Base-by-base conservation (phyloP, 2,113 vertebrate species). In the Tetrax tetrax region DNA sequence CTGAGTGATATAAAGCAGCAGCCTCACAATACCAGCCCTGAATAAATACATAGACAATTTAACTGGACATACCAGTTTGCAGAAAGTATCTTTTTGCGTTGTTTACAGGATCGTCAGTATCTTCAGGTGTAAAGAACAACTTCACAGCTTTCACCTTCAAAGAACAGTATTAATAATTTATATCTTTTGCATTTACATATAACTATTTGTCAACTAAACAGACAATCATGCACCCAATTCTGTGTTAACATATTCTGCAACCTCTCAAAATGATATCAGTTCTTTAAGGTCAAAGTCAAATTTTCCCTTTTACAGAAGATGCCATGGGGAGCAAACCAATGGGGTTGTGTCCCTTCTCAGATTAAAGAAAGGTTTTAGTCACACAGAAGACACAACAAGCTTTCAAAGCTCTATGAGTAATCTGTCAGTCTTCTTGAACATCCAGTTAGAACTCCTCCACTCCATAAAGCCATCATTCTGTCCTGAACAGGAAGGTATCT, bases 111-210 rank as follows among this genome's bases (percentile, higher is more conserved):
- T 99, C 99, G 64, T 99, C 98, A 13, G 94, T 91, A 66, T 99
- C 98, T 91, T 99, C 99, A 0, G 99, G 99, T n/a, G 98, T 99
- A 92, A 99, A 98, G 97, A 99, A 99, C 92, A 99, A 98, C 78
- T 96, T 98, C 81, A 99, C 97, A 68, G 99, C 98, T 72, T 97
- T 96, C 53, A 98, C 98, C 99, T 99, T 95, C 53, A 95, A 96
- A 97, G 68, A 53, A 79, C 17, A 89, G 27, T 5, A 88, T 65
- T 56, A 77, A 9, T 25, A 43, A 38, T 53, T 76, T 15, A 8
- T n/a, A 7, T 14, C 22, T 69, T 88, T 48, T 83, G 4, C 41
- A 84, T 69, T 85, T 63, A 77, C 68, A 51, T 72, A 12, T 27
- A 82, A 86, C 17, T 72, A 43, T 45, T 63, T 80, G 20, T 64